Base-by-base conservation (phyloP, 1,140 invertebrate genomes). In the Augochlora pura region DNA sequence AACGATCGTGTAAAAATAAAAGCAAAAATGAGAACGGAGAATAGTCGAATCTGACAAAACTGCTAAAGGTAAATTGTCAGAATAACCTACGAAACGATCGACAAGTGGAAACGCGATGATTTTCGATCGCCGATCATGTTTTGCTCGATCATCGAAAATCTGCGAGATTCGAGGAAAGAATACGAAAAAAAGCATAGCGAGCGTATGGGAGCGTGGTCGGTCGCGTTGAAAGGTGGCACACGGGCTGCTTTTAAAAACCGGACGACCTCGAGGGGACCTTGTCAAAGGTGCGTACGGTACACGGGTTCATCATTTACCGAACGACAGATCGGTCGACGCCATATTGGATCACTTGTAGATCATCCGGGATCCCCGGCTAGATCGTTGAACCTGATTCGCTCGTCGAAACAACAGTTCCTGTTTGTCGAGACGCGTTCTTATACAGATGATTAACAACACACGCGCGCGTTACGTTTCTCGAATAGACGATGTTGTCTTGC, bases 241-340 rank as follows among this genome's bases (percentile, higher is more conserved):
- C 60, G 39, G 21, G 73, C 18, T 32, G 70, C 54, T 80, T 54
- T 72, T 64, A 71, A 76, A 71, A 85, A 87, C 79, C 82, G 71
- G 81, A 83, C 78, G 83, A 88, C 86, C 86, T 85, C 78, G 83
- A 49, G 67, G 60, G 68, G 82, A 82, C 85, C 80, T 82, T 87
- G 73, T 82, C 77, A 69, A 77, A 80, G 68, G 42, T 42, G 62
- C 25, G 59, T 54, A 66, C 65, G 67, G 57, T 65, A 66, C 57
- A 78, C 76, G 54, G 66, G 70, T 65, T 86, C 64, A 78, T 87
- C 86, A 91, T 90, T 92, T 93, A 93, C 92, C 92, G 88, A 91
- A 93, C 86, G 92, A 92, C 87, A 93, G 90, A 91, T 93, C 92
- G 86, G 91, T 92, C 87, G 92, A 91, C 91, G 92, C 92, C 92